A percentile compares a stretch with the other conserved stretches of the same genome.
Evolutionary conservation across 2,888 invertebrate species (phyloP).

Genomic region (Euphydryas editha): DNA sequence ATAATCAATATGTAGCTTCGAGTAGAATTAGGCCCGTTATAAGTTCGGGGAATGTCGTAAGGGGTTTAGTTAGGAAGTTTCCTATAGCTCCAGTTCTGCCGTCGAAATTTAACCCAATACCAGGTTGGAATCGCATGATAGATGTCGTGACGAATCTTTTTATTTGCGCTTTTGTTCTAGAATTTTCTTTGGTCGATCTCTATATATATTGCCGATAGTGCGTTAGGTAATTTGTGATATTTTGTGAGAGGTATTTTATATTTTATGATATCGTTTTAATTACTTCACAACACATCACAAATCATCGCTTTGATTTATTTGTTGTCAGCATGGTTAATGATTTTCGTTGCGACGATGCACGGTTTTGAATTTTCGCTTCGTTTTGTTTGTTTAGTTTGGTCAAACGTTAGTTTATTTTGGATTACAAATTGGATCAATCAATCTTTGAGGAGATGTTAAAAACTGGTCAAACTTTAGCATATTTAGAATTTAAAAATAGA

Average conservation of each 20-base stretch:
- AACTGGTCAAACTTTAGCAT: too few species aligned
- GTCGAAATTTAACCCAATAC: conserved; percentile 77
- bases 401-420: conserved; percentile 10
- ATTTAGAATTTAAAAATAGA: too few species aligned
- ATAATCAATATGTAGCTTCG: conserved; percentile 53
- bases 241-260: conserved; percentile 48
- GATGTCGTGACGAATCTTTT: conserved; percentile 46
- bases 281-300: conserved; percentile 49
- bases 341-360: conserved; percentile 42
- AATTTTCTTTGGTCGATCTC: conserved; percentile 42
- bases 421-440: too few species aligned
- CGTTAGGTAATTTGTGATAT: conserved; percentile 46
- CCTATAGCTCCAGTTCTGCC: conserved; percentile 78
- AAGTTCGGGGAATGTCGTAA: conserved; percentile 57
- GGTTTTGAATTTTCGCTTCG: conserved; percentile 31
- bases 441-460: too few species aligned
- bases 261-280: conserved; percentile 3
- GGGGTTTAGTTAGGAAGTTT: conserved; percentile 79
- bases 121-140: conserved; percentile 76
- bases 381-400: conserved; percentile 19
- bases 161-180: conserved; percentile 41
- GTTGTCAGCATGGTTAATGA: conserved; percentile 42
- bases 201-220: conserved; percentile 22
- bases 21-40: conserved; percentile 62
- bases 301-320: conserved; percentile 52